A percentile compares a stretch with the other conserved stretches of the same genome.
Conservation (phyloP, 2,797 vertebrate species). For the Petrocephalus schoutedeni region DNA sequence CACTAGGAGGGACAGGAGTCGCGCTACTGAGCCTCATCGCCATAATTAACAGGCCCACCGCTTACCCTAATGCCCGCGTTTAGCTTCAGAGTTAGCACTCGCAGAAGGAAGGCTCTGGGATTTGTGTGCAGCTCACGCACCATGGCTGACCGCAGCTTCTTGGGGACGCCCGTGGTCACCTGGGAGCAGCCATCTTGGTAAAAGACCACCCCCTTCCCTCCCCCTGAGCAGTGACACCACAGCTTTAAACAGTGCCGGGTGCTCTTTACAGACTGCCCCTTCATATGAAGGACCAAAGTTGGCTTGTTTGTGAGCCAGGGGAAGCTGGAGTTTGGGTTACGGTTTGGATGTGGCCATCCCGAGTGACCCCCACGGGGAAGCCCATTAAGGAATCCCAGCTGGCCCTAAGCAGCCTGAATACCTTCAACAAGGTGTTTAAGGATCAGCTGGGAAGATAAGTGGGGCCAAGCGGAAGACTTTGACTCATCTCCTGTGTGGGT, state of each 20-base stretch:
- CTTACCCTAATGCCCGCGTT: not conserved
- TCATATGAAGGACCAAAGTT: not conserved
- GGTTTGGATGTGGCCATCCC: not conserved
- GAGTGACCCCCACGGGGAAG: not conserved
- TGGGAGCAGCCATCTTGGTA: not conserved
- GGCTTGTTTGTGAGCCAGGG: not conserved
- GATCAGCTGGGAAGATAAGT: not conserved
- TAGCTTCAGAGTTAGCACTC: not conserved
- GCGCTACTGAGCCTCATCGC: not conserved
- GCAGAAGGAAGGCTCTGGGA: not conserved
- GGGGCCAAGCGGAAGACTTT: not conserved
- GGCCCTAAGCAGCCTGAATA: not conserved
- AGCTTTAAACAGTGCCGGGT: not conserved
- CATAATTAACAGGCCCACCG: not conserved
- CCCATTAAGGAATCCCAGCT: not conserved
- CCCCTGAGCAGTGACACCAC: constrained; percentile 16
- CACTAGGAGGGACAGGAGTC: not conserved
- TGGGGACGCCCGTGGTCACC: not conserved
- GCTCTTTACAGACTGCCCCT: not conserved
- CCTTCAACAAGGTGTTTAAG: no score
- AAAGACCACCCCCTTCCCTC: constrained; percentile 12
- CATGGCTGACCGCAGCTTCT: not conserved
- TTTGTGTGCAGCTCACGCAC: not conserved
- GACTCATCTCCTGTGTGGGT: not conserved
- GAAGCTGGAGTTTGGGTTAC: not conserved